Percentiles rank a stretch among this genome's conserved stretches.
Evolutionary conservation across 2,113 vertebrate genomes (phyloP).

Genomic region (Amazona guildingii): DNA sequence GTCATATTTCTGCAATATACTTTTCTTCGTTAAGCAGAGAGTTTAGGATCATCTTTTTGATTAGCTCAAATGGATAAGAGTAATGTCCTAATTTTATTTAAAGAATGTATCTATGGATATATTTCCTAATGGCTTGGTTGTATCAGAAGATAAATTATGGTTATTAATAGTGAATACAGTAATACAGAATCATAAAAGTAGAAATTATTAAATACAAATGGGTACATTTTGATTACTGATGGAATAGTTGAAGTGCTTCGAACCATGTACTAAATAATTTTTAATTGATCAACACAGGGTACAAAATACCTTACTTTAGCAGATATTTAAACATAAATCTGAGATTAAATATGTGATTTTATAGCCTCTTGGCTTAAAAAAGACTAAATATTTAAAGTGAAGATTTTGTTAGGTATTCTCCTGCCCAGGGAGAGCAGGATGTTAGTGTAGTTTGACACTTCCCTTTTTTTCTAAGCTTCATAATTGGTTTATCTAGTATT

Average conservation of each 20-base stretch:
- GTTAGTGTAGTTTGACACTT: background rate
- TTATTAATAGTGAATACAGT: background rate
- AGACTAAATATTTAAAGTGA: background rate
- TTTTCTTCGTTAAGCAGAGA: conserved; percentile 40
- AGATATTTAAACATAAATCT: background rate
- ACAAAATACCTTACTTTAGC: background rate
- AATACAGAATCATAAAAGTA: background rate
- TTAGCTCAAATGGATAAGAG: conserved; percentile 32
- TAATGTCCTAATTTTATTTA: conserved; percentile 23
- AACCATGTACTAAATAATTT: background rate
- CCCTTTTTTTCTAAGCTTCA: background rate
- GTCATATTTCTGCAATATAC: background rate
- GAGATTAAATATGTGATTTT: background rate
- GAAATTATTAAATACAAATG: background rate
- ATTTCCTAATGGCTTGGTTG: conserved; percentile 6
- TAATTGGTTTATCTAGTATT: background rate
- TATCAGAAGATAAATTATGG: conserved; percentile 32
- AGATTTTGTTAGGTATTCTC: background rate
- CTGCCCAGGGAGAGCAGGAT: background rate
- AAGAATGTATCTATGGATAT: background rate
- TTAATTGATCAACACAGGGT: background rate
- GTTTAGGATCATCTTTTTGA: conserved; percentile 34
- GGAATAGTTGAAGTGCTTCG: background rate
- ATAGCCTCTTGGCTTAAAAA: background rate
- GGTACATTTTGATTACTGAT: background rate